phyloP scores from a whole-genome alignment of 2,888 invertebrate genomes.

The Acanthosepion esculentum region DNA sequence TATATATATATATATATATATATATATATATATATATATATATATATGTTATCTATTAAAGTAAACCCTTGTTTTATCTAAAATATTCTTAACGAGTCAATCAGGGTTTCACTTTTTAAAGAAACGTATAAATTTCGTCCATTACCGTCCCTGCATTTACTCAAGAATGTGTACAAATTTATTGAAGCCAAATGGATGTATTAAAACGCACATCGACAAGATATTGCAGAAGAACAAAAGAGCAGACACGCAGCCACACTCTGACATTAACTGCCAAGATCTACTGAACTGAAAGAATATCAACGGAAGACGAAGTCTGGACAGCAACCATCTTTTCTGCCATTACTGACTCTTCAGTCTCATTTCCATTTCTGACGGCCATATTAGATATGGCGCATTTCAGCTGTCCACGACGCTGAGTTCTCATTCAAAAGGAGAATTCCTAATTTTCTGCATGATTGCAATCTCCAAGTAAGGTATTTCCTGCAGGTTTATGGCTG shows the following conservation, averaged over 20 bases:
- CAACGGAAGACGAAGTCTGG: neutral
- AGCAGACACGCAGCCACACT: neutral
- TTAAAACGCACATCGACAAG: neutral
- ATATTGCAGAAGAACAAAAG: neutral
- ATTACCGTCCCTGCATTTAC: too few relatives aligned
- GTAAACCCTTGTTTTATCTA: too few relatives aligned
- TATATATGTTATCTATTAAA: too few relatives aligned
- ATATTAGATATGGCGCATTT: constrained; percentile 22
- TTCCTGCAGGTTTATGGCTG: neutral
- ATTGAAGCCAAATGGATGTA: too few relatives aligned
- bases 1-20: too few relatives aligned
- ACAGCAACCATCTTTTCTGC: neutral
- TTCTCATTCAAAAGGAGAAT: constrained; percentile 4
- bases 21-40: too few relatives aligned
- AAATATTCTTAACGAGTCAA: too few relatives aligned
- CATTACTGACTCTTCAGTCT: neutral
- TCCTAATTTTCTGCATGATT: constrained; percentile 33
- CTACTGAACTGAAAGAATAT: neutral
- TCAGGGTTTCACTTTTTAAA: too few relatives aligned
- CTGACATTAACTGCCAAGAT: neutral
- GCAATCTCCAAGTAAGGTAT: neutral
- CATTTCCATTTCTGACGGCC: neutral
- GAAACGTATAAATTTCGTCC: too few relatives aligned
- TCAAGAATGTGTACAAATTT: too few relatives aligned
- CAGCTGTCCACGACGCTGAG: neutral